phyloP scores from a whole-genome alignment of 2,113 vertebrate species.

The Cinclus cinclus region DNA sequence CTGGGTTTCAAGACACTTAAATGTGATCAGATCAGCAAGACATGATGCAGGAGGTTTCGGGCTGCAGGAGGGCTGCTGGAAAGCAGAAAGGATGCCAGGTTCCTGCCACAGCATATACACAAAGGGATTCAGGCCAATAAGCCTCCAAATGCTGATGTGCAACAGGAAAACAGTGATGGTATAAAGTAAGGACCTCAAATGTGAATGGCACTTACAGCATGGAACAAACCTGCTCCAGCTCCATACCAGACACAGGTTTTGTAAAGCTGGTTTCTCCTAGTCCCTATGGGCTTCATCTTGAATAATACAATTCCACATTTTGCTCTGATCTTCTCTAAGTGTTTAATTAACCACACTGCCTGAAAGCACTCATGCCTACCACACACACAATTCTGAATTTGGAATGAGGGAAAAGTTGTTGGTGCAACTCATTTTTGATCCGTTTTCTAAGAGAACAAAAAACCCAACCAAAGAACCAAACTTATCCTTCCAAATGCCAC shows the following conservation, averaged over 20 bases:
- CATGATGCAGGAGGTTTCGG: not conserved
- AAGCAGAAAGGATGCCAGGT: not conserved
- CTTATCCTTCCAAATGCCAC: not conserved
- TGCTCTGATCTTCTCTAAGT: not conserved
- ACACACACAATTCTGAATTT: not conserved
- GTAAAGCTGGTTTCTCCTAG: not conserved
- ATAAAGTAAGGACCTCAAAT: not conserved
- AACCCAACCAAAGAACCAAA: not conserved
- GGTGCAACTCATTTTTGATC: not conserved
- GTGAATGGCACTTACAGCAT: not conserved
- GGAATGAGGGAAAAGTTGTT: not conserved
- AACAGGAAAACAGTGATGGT: fast-evolving
- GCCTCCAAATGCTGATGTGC: not conserved
- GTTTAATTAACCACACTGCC: not conserved
- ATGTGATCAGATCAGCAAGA: not conserved
- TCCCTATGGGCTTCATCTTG: not conserved
- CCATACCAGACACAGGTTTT: fast-evolving
- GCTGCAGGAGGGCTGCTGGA: not conserved
- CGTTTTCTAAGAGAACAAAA: not conserved
- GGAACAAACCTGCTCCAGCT: not conserved
- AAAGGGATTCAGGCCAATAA: too few species aligned
- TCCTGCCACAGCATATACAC: fast-evolving
- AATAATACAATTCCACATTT: not conserved
- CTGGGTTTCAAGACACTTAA: not conserved
- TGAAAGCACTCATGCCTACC: not conserved